Conservation (phyloP, 2,797 vertebrate genomes). For the Acanthiza pusilla region DNA sequence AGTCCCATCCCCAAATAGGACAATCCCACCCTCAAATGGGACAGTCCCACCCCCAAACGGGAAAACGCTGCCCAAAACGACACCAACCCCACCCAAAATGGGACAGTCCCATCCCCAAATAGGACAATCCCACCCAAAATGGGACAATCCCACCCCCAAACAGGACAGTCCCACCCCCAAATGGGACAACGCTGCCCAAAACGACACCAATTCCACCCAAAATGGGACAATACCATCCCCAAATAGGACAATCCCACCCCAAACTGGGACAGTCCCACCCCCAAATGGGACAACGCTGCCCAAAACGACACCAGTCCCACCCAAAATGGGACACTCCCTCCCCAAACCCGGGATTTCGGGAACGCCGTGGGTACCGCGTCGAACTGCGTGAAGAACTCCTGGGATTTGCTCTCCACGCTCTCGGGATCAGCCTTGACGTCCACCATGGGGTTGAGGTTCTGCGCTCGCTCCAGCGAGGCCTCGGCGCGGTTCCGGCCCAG, state of each 20-base stretch:
- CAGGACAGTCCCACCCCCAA: too few species aligned
- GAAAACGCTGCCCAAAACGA: too few species aligned
- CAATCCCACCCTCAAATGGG: too few species aligned
- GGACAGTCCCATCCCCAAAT: background rate
- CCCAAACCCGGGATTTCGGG: too few species aligned
- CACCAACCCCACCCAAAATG: rapidly evolving
- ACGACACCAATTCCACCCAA: too few species aligned
- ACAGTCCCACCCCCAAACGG: background rate
- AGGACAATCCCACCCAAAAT: too few species aligned
- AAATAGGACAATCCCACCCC: background rate
- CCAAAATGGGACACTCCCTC: too few species aligned
- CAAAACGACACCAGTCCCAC: background rate
- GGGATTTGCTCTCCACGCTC: conserved; percentile 79
- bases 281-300: too few species aligned
- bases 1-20: too few species aligned
- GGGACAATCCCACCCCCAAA: too few species aligned
- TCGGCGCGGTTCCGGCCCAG: conserved; percentile 84
- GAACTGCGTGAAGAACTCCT: conserved; percentile 90
- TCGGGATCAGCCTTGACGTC: conserved; percentile 85
- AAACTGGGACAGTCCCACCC: background rate
- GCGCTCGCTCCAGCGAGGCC: conserved; percentile 88
- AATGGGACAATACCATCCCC: rapidly evolving
- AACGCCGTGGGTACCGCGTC: conserved; percentile 74
- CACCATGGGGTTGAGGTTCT: conserved; percentile 97
- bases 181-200: too few species aligned